Evolutionary conservation across 2,113 vertebrate genomes (phyloP), one percentile per base, ranked within the genome.

Genomic region (Platysteira castanea): DNA sequence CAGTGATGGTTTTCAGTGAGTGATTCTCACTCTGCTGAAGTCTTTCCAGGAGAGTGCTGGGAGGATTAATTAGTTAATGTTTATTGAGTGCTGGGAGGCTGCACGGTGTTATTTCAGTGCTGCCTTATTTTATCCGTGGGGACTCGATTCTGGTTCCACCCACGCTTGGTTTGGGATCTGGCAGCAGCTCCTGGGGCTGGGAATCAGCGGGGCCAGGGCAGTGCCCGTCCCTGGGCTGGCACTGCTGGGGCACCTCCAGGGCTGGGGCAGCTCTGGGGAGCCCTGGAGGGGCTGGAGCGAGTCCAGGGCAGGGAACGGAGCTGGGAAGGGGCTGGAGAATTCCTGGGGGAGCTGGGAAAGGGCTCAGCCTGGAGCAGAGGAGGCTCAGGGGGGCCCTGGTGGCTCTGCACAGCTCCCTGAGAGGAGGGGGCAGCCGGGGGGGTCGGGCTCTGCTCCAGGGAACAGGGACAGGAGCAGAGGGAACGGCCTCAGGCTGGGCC

Each of bases 61-160:
- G 52, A 86, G 90, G 74, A 87, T 90, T 95, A 92, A 93, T 97
- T 95, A 96, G 85, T 89, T 93, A 89, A 87, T 92, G 50, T 93
- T 76, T 89, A 94, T 89, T 77, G 73, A 90, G 80, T 74, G 94
- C 81, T 47, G 87, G 1, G 1, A 87, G 81, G 89, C 63, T 84
- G 93, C 87, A 60, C 91, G 52, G 53, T 68, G 90, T 92, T 85
- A 84, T 87, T 95, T 95, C 91, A 92, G 86, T 73, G 76, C 87
- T 86, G 15, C 85, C 71, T 94, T 74, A 56, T 94, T 91, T 82
- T 59, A 52, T 73, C 76, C 27, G 68, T 80, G 11, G 5, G 68
- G 83, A 56, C 61, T 83, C 42, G 76, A 6, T 69, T 90, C 91
- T 79, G 31, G 14, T 77, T 37, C 74, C 75, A 54, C 92, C 84